These are phyloP conservation scores for Hypsibius dujardini DNA, from an alignment of 1,140 invertebrate species.

Conservation along the genomic window DNA sequence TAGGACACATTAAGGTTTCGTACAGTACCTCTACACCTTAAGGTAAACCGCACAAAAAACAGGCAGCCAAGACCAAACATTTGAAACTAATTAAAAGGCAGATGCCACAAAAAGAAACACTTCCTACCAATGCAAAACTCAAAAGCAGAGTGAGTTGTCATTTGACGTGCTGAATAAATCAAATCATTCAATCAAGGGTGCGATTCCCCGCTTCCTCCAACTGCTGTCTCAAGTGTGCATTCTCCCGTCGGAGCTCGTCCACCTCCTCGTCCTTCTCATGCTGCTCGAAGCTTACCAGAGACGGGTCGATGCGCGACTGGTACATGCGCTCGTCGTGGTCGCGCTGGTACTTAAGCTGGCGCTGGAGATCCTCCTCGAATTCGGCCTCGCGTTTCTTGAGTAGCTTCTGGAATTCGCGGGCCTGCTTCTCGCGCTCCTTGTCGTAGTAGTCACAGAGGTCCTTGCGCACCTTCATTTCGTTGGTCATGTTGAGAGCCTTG, in stretches of 20 bases:
- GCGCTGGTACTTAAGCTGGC: neutral
- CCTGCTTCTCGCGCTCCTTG: neutral
- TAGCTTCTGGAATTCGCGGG: neutral
- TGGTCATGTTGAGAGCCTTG: neutral
- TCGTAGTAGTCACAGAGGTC: conserved; percentile 1
- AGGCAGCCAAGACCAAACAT: too few species aligned
- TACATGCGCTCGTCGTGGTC: neutral
- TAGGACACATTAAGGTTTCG: too few species aligned
- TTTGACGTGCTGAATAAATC: too few species aligned
- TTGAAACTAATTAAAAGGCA: too few species aligned
- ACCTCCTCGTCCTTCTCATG: neutral
- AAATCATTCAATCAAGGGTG: too few species aligned
- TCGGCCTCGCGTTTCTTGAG: neutral
- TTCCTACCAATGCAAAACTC: too few species aligned
- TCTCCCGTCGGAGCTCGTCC: neutral
- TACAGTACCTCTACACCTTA: too few species aligned
- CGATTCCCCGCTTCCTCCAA: neutral
- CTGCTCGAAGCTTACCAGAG: neutral
- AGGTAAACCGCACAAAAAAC: too few species aligned
- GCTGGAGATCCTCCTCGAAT: neutral
- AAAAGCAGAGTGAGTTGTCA: too few species aligned
- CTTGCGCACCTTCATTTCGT: conserved; percentile 2
- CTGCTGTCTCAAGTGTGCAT: neutral
- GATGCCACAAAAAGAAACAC: too few species aligned
- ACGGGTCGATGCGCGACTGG: neutral